These are phyloP conservation scores for Dicyrtoma fusca DNA, from an alignment of 2,888 invertebrate genomes.

Conservation along the genomic window DNA sequence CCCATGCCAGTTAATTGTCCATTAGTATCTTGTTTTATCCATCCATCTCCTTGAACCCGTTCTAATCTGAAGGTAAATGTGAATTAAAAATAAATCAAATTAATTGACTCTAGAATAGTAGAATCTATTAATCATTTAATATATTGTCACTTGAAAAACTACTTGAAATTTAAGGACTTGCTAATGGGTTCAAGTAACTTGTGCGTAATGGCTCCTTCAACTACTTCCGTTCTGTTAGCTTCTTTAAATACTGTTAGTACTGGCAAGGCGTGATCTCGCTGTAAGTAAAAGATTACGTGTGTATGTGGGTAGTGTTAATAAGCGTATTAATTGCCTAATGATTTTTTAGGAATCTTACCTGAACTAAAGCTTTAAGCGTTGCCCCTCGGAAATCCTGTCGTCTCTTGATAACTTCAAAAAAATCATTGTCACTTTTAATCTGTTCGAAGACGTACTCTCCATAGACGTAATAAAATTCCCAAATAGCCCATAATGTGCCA, in stretches of 20 bases:
- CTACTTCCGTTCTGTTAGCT: not conserved
- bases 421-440: not conserved
- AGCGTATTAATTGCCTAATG: too few species aligned
- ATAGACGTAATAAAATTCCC: constrained; percentile 8
- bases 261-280: too few species aligned
- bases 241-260: too few species aligned
- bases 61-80: too few species aligned
- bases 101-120: too few species aligned
- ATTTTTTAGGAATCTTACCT: too few species aligned
- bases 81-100: too few species aligned
- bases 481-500: not conserved
- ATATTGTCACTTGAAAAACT: too few species aligned
- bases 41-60: not conserved
- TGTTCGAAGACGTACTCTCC: not conserved
- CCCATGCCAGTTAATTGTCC: not conserved
- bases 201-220: not conserved
- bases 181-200: not conserved
- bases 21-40: not conserved
- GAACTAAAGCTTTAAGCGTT: not conserved
- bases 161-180: constrained; percentile 13
- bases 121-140: too few species aligned
- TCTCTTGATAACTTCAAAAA: not conserved
- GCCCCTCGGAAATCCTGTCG: constrained; percentile 8
- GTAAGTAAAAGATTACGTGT: too few species aligned
- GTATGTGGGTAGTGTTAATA: too few species aligned